Evolutionary conservation across 2,113 vertebrate genomes (phyloP), one percentile per base, ranked within the genome.

Genomic region (Verasper variegatus): DNA sequence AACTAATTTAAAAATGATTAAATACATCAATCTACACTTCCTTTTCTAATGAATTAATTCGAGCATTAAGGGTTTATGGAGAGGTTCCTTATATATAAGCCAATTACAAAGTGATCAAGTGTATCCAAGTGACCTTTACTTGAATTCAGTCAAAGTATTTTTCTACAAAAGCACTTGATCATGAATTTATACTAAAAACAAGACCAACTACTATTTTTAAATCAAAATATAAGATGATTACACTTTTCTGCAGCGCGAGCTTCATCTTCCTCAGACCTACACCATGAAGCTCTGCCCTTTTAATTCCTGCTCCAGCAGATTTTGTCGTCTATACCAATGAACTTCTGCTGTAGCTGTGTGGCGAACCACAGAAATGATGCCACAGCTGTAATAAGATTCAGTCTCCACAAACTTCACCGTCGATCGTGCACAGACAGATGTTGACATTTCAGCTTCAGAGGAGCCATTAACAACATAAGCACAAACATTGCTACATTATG

Each of bases 261-360:
- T 80, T 59, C 52, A 40, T 82, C 77, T 81, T 83, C 68, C 75
- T 86, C 65, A 65, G 62, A 67, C 72, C 74, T 56, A 55, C 76
- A 49, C 71, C 71, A 52, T 83, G 70, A 81, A 1, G 57, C 79
- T 82, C 70, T 86, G 84, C 79, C 82, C 80, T 81, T 92, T 76
- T 42, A 58, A 84, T 76, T 86, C 73, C 71, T 72, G 26, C 54
- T 88, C 84, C 85, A 80, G 62, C 61, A 27, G 89, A 88, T 85
- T 85, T 64, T 45, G 74, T 67, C 68, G 80, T 74, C 76, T 10
- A 77, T 5, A 51, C 45, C 14, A 78, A 80, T 78, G 76, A 47
- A 64, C 71, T 68, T 73, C 63, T 74, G 70, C 69, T 58, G 21
- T 23, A 47, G 71, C 68, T 63, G 71, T 67, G 73, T 49, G 59